These are phyloP conservation scores for Xestia rhomboidea DNA, from an alignment of 2,888 invertebrate species.

Conservation along the genomic window DNA sequence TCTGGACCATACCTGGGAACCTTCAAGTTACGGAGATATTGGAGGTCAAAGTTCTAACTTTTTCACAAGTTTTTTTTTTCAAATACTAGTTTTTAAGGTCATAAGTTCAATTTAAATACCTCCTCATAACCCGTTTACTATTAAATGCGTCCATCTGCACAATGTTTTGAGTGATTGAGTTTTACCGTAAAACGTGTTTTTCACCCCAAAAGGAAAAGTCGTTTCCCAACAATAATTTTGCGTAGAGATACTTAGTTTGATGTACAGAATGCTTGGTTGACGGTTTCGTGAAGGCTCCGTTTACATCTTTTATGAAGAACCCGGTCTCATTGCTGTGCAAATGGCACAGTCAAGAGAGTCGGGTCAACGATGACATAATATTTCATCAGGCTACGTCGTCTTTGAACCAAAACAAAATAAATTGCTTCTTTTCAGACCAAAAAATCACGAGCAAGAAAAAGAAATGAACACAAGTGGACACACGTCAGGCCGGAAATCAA, in stretches of 20 bases:
- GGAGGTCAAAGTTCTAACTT: no score
- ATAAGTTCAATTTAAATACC: no score
- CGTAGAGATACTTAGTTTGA: background rate
- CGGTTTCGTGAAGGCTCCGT: background rate
- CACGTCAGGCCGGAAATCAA: slow-evolving; percentile 76
- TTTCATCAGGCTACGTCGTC: background rate
- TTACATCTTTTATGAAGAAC: background rate
- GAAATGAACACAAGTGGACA: slow-evolving; percentile 73
- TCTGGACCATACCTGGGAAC: no score
- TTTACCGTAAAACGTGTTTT: background rate
- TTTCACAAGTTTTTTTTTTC: no score
- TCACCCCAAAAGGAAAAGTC: background rate
- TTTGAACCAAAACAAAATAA: background rate
- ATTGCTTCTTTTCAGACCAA: slow-evolving; percentile 74
- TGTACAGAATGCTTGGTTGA: background rate
- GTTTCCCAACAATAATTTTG: background rate
- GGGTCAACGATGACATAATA: background rate
- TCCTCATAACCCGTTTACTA: no score
- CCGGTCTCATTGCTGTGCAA: background rate
- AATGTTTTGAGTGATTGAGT: no score
- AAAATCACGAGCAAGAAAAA: slow-evolving; percentile 67
- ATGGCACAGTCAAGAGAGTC: background rate
- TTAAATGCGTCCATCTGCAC: no score
- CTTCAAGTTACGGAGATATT: no score
- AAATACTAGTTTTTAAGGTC: no score